phyloP scores from a whole-genome alignment of 2,113 vertebrate genomes.

The Ceyx margarethae region DNA sequence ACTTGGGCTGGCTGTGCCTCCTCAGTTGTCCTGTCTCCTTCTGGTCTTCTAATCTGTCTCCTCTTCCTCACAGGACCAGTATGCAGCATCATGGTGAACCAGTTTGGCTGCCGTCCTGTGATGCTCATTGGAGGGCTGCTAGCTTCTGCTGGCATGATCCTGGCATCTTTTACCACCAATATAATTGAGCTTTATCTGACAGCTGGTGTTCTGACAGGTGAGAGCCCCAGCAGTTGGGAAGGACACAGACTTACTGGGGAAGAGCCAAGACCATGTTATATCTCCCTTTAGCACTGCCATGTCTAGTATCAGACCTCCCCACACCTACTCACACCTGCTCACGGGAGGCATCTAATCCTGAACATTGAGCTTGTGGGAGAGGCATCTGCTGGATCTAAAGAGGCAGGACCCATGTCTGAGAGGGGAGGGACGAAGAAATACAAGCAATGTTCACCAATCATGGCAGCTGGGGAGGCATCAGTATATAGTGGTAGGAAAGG shows the following conservation, averaged over 20 bases:
- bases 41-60: neutral
- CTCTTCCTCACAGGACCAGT: slow-evolving; percentile 69
- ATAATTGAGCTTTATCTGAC: slow-evolving; percentile 80
- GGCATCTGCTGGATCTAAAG: neutral
- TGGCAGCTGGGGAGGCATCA: neutral
- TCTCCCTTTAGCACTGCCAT: neutral
- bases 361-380: neutral
- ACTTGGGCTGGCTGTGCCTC: neutral
- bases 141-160: slow-evolving; percentile 77
- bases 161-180: slow-evolving; percentile 76
- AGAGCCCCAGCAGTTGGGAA: neutral
- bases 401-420: neutral
- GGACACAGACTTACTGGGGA: neutral
- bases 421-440: neutral
- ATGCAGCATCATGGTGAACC: slow-evolving; percentile 80
- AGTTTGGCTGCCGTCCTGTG: slow-evolving; percentile 78
- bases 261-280: neutral
- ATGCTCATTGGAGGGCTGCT: slow-evolving; percentile 78
- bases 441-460: neutral
- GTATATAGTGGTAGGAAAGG: neutral
- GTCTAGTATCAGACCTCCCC: neutral
- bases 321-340: neutral
- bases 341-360: neutral
- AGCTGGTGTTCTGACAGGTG: slow-evolving; percentile 78
- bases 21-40: neutral